A percentile compares a stretch with the other conserved stretches of the same genome.
phyloP scores from a whole-genome alignment of 2,797 vertebrate genomes.

The Sebastes iracundus region DNA sequence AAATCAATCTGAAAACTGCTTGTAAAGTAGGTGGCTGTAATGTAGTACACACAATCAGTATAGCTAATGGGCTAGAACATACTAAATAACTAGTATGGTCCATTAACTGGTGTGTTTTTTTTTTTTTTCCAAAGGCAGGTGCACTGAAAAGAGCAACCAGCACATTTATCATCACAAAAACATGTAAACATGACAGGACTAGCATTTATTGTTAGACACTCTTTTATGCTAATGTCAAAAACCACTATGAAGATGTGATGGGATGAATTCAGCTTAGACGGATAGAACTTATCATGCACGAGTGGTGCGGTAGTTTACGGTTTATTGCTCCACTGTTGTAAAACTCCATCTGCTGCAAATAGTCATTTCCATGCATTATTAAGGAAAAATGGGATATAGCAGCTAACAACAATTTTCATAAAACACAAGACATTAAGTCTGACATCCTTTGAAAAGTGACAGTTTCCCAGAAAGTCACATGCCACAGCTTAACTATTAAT shows the following conservation, averaged over 20 bases:
- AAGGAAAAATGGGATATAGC: slow-evolving; percentile 16
- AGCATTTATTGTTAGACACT: not conserved
- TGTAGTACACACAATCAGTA: not conserved
- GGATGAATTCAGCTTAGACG: not conserved
- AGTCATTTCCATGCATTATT: slow-evolving; percentile 45
- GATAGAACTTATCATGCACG: not conserved
- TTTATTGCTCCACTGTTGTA: slow-evolving; percentile 25
- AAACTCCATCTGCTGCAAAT: slow-evolving; percentile 24
- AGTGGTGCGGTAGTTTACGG: not conserved
- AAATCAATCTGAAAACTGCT: not conserved
- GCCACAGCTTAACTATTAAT: not conserved
- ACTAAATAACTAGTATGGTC: not conserved
- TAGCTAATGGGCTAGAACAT: not conserved
- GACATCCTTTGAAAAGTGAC: not conserved
- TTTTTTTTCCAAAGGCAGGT: not conserved
- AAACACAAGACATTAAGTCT: not conserved
- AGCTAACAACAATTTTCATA: slow-evolving; percentile 13
- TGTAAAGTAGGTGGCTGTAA: not conserved
- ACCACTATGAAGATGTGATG: not conserved
- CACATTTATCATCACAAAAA: not conserved
- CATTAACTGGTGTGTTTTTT: not conserved
- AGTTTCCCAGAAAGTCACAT: slow-evolving; percentile 4
- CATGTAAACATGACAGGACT: not conserved
- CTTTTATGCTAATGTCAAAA: not conserved
- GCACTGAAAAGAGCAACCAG: not conserved